Percentiles rank a stretch among this genome's conserved stretches.
phyloP scores from a whole-genome alignment of 2,113 vertebrate species.

The Hippoglossus stenolepis region DNA sequence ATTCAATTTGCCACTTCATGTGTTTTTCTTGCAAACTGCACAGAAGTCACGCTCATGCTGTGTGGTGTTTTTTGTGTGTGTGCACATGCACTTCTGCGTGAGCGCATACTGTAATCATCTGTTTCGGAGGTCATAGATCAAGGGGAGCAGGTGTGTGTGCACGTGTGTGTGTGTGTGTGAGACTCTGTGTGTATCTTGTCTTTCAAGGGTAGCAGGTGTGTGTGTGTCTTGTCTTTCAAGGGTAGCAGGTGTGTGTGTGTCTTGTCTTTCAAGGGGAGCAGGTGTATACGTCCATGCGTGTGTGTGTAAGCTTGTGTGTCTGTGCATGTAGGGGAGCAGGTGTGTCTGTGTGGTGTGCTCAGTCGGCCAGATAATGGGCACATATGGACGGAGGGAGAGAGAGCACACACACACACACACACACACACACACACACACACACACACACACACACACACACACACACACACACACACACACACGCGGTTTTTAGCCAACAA shows the following conservation, averaged over 20 bases:
- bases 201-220: slow-evolving; percentile 30
- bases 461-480: slow-evolving; percentile 7
- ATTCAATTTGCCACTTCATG: slow-evolving; percentile 15
- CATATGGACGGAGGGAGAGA: slow-evolving; percentile 47
- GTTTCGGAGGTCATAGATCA: slow-evolving; percentile 46
- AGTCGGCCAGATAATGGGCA: slow-evolving; percentile 62
- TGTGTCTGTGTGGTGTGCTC: slow-evolving; percentile 49
- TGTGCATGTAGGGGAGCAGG: slow-evolving; percentile 10
- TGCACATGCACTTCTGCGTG: background rate
- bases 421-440: too few relatives aligned
- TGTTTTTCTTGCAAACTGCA: slow-evolving; percentile 33
- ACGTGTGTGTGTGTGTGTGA: slow-evolving; percentile 6
- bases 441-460: slow-evolving; percentile 9
- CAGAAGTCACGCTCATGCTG: slow-evolving; percentile 4
- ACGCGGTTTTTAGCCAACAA: background rate
- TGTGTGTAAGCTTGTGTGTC: background rate
- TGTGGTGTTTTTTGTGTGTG: background rate
- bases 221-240: background rate
- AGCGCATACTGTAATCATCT: slow-evolving; percentile 21
- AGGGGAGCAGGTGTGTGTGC: slow-evolving; percentile 45
- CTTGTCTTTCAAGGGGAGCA: slow-evolving; percentile 33
- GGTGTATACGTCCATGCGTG: slow-evolving; percentile 33
- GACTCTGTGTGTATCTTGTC: background rate
- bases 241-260: slow-evolving; percentile 38
- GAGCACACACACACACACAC: slow-evolving; percentile 6